These are phyloP conservation scores for Horisme vitalbata DNA, from an alignment of 2,888 invertebrate species.

Conservation along the genomic window DNA sequence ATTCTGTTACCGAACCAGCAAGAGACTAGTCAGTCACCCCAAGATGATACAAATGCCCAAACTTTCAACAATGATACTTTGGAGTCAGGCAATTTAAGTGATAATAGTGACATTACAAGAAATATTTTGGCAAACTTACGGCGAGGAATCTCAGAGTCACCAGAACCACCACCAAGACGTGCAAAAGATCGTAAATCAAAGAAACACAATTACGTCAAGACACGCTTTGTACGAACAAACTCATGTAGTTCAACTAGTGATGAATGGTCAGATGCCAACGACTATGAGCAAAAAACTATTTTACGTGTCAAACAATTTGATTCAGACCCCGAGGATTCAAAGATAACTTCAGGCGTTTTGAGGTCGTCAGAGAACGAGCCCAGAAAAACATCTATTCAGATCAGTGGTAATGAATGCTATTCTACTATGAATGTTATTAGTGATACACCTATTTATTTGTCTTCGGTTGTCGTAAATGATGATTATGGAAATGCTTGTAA, in stretches of 20 bases:
- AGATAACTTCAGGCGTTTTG: slow-evolving; percentile 43
- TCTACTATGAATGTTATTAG: slow-evolving; percentile 88
- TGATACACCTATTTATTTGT: slow-evolving; percentile 87
- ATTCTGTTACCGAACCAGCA: slow-evolving; percentile 39
- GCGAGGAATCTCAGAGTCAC: slow-evolving; percentile 70
- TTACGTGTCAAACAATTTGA: slow-evolving; percentile 73
- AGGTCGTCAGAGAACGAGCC: slow-evolving; percentile 64
- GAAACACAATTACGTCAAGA: slow-evolving; percentile 79
- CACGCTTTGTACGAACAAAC: slow-evolving; percentile 73
- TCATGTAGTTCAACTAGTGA: slow-evolving; percentile 77
- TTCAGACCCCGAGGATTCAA: slow-evolving; percentile 71
- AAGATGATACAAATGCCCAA: slow-evolving; percentile 21
- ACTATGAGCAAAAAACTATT: slow-evolving; percentile 73
- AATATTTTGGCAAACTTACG: slow-evolving; percentile 68
- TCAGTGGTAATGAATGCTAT: slow-evolving; percentile 88
- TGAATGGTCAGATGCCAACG: slow-evolving; percentile 77
- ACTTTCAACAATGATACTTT: slow-evolving; percentile 41
- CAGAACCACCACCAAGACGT: slow-evolving; percentile 75
- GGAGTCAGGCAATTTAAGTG: slow-evolving; percentile 68
- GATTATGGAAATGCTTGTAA: slow-evolving; percentile 68
- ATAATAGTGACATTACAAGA: slow-evolving; percentile 71
- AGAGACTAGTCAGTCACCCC: slow-evolving; percentile 29
- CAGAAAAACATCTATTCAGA: slow-evolving; percentile 87
- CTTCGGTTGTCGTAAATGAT: slow-evolving; percentile 88
- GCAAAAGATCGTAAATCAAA: slow-evolving; percentile 66